Percentiles rank a stretch among this genome's conserved stretches.
Conservation (phyloP, 2,888 invertebrate genomes). For the Ceratothoa steindachneri region DNA sequence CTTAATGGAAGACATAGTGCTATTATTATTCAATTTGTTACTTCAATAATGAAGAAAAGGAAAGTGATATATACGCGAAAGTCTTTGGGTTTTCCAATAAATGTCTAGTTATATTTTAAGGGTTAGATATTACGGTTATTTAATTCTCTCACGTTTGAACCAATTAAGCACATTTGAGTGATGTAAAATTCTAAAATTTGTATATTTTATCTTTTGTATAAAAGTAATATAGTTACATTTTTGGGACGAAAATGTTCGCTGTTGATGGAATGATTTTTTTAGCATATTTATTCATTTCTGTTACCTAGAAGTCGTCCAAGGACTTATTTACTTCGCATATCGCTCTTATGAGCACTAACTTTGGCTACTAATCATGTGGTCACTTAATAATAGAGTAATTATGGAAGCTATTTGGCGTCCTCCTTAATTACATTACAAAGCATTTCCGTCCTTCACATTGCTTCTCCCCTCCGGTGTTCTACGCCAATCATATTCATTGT, state of each 20-base stretch:
- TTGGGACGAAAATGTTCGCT: neutral
- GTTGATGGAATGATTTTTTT: too few relatives aligned
- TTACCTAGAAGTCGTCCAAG: too few relatives aligned
- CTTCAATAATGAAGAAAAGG: too few relatives aligned
- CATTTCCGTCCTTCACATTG: neutral
- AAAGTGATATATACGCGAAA: too few relatives aligned
- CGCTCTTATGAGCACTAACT: neutral
- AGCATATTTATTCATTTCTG: too few relatives aligned
- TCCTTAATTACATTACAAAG: neutral
- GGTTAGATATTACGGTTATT: too few relatives aligned
- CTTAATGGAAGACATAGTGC: too few relatives aligned
- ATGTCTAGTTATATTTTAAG: too few relatives aligned
- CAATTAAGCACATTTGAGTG: neutral
- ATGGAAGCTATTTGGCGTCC: neutral
- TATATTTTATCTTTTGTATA: neutral
- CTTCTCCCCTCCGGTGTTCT: neutral
- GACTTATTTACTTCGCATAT: too few relatives aligned
- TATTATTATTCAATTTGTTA: too few relatives aligned
- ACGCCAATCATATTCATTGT: neutral
- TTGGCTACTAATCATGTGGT: neutral
- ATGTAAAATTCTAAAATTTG: neutral
- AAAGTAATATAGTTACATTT: neutral
- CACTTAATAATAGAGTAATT: neutral
- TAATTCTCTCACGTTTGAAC: neutral
- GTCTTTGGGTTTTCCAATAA: too few relatives aligned